Evolutionary conservation across 92 coral and sea anemone species (phyloP).

Genomic region (Parazoanthus atlanticus): DNA sequence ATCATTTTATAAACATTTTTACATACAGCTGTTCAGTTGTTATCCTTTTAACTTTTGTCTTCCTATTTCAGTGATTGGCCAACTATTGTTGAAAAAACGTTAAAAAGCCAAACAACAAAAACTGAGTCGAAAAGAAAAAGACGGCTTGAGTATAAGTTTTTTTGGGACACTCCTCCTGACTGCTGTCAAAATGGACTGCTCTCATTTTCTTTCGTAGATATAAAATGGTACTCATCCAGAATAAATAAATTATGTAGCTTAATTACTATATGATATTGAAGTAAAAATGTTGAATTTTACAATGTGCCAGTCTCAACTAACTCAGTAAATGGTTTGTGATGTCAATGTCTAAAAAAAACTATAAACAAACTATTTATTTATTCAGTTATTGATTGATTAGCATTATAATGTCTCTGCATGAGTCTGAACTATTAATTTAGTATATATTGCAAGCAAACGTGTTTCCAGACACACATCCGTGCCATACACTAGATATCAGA

Average conservation of each 20-base stretch:
- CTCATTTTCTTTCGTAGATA: not conserved
- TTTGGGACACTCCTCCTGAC: not conserved
- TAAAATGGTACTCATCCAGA: not conserved
- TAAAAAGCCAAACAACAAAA: not conserved
- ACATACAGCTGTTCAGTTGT: not conserved
- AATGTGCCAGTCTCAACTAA: not conserved
- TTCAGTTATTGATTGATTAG: too few relatives aligned
- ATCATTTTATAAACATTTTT: too few relatives aligned
- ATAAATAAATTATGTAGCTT: too few relatives aligned
- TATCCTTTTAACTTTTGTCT: not conserved
- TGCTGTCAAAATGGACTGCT: not conserved
- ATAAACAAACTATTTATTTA: too few relatives aligned
- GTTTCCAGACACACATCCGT: too few relatives aligned
- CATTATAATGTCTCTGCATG: not conserved
- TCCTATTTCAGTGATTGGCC: too few relatives aligned
- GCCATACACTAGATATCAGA: too few relatives aligned
- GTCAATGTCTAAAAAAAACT: not conserved
- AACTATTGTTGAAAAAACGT: too few relatives aligned
- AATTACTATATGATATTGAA: too few relatives aligned
- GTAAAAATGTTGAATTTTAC: not conserved
- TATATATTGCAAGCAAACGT: too few relatives aligned
- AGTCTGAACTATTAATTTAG: too few relatives aligned
- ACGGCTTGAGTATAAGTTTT: not conserved
- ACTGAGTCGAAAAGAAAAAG: too few relatives aligned
- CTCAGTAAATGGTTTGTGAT: not conserved